A percentile compares a stretch with the other conserved stretches of the same genome.
Conservation (phyloP, 2,113 vertebrate species). For the Picathartes gymnocephalus region DNA sequence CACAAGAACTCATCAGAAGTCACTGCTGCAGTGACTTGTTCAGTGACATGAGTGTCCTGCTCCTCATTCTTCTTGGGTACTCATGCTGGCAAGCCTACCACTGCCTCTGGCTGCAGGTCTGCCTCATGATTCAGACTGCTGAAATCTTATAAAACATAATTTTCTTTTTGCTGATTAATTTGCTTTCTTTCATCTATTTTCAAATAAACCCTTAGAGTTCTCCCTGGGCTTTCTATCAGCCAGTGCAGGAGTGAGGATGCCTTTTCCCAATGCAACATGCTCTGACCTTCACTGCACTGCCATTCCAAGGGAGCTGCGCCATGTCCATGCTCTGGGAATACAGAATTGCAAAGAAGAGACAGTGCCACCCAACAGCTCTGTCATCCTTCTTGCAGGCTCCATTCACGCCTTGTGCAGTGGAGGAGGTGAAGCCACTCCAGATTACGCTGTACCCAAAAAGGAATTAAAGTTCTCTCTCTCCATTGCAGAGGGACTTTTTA, state of each 20-base stretch:
- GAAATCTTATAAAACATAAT: background rate
- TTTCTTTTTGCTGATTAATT: slow-evolving; percentile 41
- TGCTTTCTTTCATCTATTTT: slow-evolving; percentile 47
- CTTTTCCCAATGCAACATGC: background rate
- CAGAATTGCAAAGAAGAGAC: background rate
- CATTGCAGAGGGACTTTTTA: background rate
- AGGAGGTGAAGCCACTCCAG: background rate
- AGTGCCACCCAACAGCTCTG: background rate
- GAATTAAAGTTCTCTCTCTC: background rate
- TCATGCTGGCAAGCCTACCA: background rate
- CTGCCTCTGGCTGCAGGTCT: background rate
- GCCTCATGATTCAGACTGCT: background rate
- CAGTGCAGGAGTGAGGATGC: background rate
- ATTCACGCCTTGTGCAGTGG: background rate
- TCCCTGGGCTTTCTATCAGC: slow-evolving; percentile 29
- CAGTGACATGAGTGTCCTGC: background rate
- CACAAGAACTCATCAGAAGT: background rate
- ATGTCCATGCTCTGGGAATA: background rate
- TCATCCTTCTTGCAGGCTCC: background rate
- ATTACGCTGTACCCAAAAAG: background rate
- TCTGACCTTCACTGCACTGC: background rate
- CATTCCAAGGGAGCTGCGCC: background rate
- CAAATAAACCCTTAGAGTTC: slow-evolving; percentile 10
- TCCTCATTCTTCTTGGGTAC: background rate
- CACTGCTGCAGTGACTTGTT: background rate